Conservation (phyloP, 2,888 invertebrate genomes). For the Xestoiulus laeticollis region DNA sequence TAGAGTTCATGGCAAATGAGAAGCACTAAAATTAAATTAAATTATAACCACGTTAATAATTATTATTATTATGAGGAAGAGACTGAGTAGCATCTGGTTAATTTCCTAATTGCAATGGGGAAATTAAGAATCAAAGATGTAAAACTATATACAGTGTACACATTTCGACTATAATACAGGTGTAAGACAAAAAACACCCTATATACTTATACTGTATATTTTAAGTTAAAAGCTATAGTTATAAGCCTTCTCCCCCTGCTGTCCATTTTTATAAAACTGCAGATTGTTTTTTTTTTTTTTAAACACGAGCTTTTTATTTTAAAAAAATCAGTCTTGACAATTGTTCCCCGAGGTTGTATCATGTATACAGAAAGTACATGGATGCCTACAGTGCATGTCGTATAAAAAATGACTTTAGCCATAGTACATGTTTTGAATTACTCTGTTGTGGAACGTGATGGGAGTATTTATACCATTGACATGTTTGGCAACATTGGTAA, state of each 20-base stretch:
- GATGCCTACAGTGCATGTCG: neutral
- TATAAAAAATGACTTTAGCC: neutral
- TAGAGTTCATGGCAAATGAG: neutral
- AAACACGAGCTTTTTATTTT: neutral
- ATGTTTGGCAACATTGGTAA: conserved; percentile 12
- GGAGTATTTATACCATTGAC: neutral
- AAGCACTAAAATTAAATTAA: too few species aligned
- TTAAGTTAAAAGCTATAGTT: neutral
- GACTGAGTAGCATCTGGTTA: too few species aligned
- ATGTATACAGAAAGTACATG: neutral
- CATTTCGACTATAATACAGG: too few species aligned
- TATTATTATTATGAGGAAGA: too few species aligned
- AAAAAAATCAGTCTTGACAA: neutral
- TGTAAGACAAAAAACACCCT: neutral
- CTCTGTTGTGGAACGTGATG: neutral
- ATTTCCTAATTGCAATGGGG: too few species aligned
- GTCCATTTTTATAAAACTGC: neutral
- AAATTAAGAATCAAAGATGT: too few species aligned
- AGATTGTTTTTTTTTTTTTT: neutral
- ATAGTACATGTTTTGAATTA: neutral
- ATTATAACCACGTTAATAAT: too few species aligned
- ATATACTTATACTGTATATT: neutral
- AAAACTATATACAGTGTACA: too few species aligned
- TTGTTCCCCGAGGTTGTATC: neutral
- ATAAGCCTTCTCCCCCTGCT: neutral